Percentiles rank a stretch among this genome's conserved stretches.
These are phyloP conservation scores for Megalops cyprinoides DNA, from an alignment of 2,797 vertebrate species.

Conservation along the genomic window DNA sequence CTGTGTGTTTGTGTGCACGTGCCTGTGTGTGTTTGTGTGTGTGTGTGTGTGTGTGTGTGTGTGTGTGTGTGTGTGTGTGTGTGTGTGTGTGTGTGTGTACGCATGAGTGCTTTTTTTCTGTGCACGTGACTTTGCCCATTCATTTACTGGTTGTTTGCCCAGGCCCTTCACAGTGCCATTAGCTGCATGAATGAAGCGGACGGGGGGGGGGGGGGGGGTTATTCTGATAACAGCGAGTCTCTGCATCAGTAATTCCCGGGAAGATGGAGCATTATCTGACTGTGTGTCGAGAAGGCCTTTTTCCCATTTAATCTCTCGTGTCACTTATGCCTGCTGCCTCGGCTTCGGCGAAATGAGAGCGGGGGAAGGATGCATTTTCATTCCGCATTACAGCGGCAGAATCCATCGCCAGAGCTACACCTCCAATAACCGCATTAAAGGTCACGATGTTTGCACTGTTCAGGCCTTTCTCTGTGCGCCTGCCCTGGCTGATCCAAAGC, in stretches of 20 bases:
- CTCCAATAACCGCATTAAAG: not conserved
- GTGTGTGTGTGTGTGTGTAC: not conserved
- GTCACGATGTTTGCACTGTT: not conserved
- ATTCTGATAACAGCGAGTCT: not conserved
- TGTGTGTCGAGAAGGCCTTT: constrained; percentile 28
- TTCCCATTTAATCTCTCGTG: constrained; percentile 47
- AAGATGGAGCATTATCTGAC: constrained; percentile 35
- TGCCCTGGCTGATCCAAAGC: not conserved
- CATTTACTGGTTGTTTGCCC: too few relatives aligned
- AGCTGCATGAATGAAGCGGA: constrained; percentile 20
- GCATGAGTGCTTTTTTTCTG: too few relatives aligned
- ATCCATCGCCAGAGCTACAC: not conserved
- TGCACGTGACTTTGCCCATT: too few relatives aligned
- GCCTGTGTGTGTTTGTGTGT: not conserved
- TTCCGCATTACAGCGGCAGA: not conserved
- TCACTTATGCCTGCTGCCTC: constrained; percentile 41
- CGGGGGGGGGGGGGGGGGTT: too few relatives aligned
- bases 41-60: not conserved
- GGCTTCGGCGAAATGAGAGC: not conserved
- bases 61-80: not conserved
- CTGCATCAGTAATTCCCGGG: constrained; percentile 34
- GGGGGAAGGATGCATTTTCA: not conserved
- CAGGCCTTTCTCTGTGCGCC: not conserved
- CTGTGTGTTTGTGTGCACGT: not conserved
- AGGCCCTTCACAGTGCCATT: too few relatives aligned